Conservation (phyloP, 2,797 vertebrate species). For the Loriculus beryllinus region DNA sequence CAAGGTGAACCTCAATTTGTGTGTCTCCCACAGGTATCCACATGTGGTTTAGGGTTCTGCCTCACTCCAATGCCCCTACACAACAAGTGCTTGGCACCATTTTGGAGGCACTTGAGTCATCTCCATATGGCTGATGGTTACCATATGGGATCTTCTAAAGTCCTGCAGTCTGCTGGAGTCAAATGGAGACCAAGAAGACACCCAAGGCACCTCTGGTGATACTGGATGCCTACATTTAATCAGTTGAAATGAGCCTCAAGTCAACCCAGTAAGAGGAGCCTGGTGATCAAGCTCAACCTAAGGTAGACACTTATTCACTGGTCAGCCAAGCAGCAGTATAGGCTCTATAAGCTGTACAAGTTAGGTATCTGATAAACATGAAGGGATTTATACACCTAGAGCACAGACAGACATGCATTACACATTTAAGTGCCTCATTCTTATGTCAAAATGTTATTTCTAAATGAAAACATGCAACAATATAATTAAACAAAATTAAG, state of each 20-base stretch:
- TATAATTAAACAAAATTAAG: not conserved
- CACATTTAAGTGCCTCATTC: not conserved
- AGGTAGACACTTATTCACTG: not conserved
- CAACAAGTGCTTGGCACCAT: not conserved
- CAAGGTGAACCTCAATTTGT: not conserved
- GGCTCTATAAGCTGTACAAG: not conserved
- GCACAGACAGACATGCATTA: not conserved
- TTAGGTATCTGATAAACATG: not conserved
- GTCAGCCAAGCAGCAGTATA: not conserved
- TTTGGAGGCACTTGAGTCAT: not conserved
- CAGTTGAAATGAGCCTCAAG: not conserved
- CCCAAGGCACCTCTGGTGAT: not conserved
- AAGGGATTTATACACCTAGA: not conserved
- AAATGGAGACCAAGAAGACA: not conserved
- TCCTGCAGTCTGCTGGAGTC: not conserved
- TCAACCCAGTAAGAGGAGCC: not conserved
- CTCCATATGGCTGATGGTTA: not conserved
- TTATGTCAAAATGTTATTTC: not conserved
- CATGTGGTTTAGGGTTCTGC: not conserved
- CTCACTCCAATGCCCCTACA: not conserved
- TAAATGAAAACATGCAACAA: not conserved
- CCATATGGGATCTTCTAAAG: not conserved
- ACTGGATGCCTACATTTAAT: not conserved
- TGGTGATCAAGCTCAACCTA: not conserved
- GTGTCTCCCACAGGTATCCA: not conserved